Conservation (phyloP, 2,888 invertebrate species). For the Phaedon cochleariae region DNA sequence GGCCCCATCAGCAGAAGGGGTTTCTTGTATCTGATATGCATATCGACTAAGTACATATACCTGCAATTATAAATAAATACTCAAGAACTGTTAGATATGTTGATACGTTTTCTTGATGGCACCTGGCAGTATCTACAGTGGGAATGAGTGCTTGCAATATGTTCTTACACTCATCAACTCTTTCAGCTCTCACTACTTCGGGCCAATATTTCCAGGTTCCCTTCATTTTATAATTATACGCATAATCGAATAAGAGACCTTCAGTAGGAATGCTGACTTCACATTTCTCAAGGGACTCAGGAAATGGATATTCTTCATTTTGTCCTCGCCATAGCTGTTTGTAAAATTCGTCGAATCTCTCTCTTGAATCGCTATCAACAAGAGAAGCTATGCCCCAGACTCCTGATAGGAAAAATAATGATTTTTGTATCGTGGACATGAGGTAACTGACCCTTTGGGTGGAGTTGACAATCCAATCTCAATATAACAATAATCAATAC, state of each 20-base stretch:
- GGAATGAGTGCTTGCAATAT: conserved; percentile 81
- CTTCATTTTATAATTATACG: conserved; percentile 78
- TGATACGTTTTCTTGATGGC: too few relatives aligned
- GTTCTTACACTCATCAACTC: conserved; percentile 72
- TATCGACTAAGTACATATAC: conserved; percentile 76
- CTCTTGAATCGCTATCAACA: conserved; percentile 76
- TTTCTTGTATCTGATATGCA: conserved; percentile 76
- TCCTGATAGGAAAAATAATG: conserved; percentile 16
- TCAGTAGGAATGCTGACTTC: conserved; percentile 81
- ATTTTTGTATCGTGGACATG: too few relatives aligned
- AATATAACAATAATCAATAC: too few relatives aligned
- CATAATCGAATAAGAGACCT: conserved; percentile 82
- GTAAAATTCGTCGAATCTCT: conserved; percentile 71
- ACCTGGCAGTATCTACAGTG: conserved; percentile 81
- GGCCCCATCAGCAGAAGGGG: conserved; percentile 82
- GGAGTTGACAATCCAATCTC: too few relatives aligned
- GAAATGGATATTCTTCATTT: conserved; percentile 64
- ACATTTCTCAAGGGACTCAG: conserved; percentile 71
- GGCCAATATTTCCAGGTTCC: conserved; percentile 90
- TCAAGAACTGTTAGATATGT: background rate
- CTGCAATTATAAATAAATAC: conserved; percentile 52
- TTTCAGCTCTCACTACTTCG: conserved; percentile 73
- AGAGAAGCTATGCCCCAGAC: conserved; percentile 89
- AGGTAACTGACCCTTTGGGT: too few relatives aligned
- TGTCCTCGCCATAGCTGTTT: conserved; percentile 66